Evolutionary conservation across 2,113 vertebrate genomes (phyloP).

Genomic region (Pogonocichla stellata): DNA sequence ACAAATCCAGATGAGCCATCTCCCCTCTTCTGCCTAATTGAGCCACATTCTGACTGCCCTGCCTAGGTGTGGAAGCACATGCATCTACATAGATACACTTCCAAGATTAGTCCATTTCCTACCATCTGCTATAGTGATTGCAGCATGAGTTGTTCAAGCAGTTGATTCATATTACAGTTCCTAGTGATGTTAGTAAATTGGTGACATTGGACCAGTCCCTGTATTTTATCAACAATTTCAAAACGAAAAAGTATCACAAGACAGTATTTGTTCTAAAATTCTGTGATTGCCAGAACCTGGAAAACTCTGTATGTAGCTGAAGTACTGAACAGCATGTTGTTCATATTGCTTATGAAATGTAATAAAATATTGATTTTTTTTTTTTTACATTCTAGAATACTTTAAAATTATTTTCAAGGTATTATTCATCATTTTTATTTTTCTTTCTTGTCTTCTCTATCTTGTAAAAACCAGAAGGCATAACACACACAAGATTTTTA

Average conservation of each 20-base stretch:
- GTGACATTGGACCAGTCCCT: neutral
- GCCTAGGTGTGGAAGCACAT: neutral
- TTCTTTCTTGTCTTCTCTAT: neutral
- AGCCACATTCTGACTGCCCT: neutral
- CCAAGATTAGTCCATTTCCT: neutral
- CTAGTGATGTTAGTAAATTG: neutral
- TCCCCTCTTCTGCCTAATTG: neutral
- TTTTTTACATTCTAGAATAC: neutral
- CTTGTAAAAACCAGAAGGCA: neutral
- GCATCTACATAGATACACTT: accelerated
- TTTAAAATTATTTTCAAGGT: neutral
- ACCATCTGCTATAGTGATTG: neutral
- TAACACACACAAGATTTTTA: neutral
- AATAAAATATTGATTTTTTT: neutral
- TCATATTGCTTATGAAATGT: neutral
- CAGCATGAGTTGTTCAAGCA: neutral
- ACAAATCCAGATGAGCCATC: neutral
- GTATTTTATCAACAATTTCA: neutral
- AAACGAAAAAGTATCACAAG: neutral
- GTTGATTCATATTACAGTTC: neutral
- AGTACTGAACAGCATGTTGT: neutral
- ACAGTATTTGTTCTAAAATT: neutral
- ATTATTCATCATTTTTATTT: neutral
- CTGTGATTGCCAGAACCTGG: neutral
- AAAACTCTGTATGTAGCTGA: neutral